Percentiles rank a stretch among this genome's conserved stretches.
Evolutionary conservation across 30 jellyfish, hydroid and myxozoan species (phyloP).

Genomic region (Hydractinia echinata): DNA sequence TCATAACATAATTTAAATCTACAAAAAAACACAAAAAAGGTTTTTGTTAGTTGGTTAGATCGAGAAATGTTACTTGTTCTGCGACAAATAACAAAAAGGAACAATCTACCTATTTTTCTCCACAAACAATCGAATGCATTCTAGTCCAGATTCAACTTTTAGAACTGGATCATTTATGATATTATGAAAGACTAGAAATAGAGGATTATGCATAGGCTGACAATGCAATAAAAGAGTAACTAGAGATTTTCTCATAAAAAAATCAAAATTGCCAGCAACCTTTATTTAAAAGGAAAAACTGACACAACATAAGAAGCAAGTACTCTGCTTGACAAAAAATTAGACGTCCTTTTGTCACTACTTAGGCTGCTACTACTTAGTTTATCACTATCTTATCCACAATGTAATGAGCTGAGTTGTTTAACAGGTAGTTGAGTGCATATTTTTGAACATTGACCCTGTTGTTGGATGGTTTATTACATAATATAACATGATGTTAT

Average conservation of each 20-base stretch:
- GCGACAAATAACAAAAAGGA: background rate
- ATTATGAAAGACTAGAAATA: constrained; percentile 40
- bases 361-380: too few species aligned
- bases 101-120: constrained; percentile 35
- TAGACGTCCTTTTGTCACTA: too few species aligned
- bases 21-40: background rate
- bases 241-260: background rate
- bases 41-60: background rate
- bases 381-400: too few species aligned
- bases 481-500: too few species aligned
- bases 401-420: too few species aligned
- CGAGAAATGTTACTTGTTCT: too few species aligned
- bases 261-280: background rate
- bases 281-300: too few species aligned
- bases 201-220: background rate
- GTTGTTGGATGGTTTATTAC: too few species aligned
- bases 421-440: too few species aligned
- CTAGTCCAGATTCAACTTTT: constrained; percentile 48
- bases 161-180: constrained; percentile 36
- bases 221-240: constrained; percentile 3
- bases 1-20: constrained; percentile 23
- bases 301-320: background rate
- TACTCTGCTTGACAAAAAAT: too few species aligned
- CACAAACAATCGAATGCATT: constrained; percentile 35
- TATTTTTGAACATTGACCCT: too few species aligned